Percentiles rank a stretch among this genome's conserved stretches.
Conservation (phyloP, 2,797 vertebrate species). For the Catostomus latipinnis region DNA sequence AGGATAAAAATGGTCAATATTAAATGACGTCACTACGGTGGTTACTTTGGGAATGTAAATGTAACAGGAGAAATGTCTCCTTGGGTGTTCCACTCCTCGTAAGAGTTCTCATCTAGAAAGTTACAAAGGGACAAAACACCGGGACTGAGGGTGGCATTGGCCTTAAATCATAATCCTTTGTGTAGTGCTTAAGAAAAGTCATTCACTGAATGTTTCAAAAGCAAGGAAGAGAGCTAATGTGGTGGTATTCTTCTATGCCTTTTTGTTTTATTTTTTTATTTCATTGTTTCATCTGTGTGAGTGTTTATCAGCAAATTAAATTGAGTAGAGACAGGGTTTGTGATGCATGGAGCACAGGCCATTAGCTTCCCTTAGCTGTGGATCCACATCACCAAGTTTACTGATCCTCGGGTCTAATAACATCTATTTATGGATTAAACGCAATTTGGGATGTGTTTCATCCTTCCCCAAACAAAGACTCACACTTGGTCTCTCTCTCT, state of each 20-base stretch:
- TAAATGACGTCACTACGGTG: too few species aligned
- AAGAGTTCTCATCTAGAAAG: too few species aligned
- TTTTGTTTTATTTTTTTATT: background rate
- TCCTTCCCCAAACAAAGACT: conserved; percentile 13
- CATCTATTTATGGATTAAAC: conserved; percentile 42
- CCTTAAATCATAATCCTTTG: too few species aligned
- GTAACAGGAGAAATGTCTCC: too few species aligned
- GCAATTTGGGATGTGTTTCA: conserved; percentile 15
- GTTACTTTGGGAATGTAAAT: too few species aligned
- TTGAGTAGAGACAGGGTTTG: background rate
- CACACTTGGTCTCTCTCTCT: background rate
- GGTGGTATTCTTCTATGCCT: background rate
- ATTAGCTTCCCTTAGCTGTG: conserved; percentile 20
- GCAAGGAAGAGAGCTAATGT: background rate
- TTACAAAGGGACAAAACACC: too few species aligned
- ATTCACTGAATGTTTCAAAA: background rate
- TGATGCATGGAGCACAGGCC: conserved; percentile 1
- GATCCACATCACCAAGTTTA: conserved; percentile 24
- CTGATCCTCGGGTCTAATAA: conserved; percentile 34
- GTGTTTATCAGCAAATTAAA: conserved; percentile 32
- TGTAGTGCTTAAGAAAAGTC: background rate
- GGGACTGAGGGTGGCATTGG: too few species aligned
- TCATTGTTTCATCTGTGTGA: background rate
- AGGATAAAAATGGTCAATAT: too few species aligned
- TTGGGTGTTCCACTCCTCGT: too few species aligned